Evolutionary conservation across 1,140 invertebrate species (phyloP), one percentile per base, ranked within the genome.

Genomic region (Drosophila guanche): DNA sequence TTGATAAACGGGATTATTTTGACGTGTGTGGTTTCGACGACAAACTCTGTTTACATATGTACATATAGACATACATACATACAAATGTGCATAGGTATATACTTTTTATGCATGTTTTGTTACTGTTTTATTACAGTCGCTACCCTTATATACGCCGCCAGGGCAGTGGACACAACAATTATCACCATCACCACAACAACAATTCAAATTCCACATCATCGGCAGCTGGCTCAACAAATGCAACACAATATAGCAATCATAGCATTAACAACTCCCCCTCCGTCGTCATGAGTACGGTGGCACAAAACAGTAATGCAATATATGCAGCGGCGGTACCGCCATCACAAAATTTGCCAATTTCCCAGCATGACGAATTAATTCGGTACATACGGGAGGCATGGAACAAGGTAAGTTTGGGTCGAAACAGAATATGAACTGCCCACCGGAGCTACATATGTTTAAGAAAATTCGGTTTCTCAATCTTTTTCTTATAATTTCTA

Each of bases 291-390:
- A 40, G 52, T 1, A 23, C 40, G 12, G 53, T 53, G 37, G 6
- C 74, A 75, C 45, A 67, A 54, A 74, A 76, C 59, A 81, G 68
- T 20, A 81, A 74, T 48, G 40, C 56, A 2, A 53, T 65, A 5
- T 81, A 77, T 45, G 23, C 67, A 46, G 52, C 60, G 54, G 48
- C 60, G 22, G 58, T 56, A 48, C 56, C 59, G 48, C 67, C 69
- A 62, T 58, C 57, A 29, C 69, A 85, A 60, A 80, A 51, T 76
- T 48, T 81, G 56, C 73, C 89, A 12, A 55, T 89, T 22, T 91
- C 90, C 43, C 90, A 91, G 52, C 90, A 91, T 51, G 90, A 91
- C 63, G 90, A 91, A 66, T 68, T 91, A 53, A 91, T 91, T 60
- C 79, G 77, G 16, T 91, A 91, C 52, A 91, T 91, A 53, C 78